Percentiles rank a stretch among this genome's conserved stretches.
Conservation (phyloP, 2,113 vertebrate species). For the Chlorodrepanis virens region DNA sequence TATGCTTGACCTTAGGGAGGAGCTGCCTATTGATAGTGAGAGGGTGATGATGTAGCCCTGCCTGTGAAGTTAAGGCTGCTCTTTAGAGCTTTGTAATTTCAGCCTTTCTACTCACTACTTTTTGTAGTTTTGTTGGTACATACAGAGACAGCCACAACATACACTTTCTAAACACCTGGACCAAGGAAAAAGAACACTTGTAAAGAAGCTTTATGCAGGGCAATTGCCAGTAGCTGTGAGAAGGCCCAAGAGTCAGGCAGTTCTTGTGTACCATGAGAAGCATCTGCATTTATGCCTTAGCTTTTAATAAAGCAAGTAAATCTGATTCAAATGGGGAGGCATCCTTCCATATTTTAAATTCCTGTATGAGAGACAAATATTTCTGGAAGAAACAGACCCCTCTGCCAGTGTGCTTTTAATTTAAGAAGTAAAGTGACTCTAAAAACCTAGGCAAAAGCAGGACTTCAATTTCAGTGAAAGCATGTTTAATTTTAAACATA, state of each 20-base stretch:
- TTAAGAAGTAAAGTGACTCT: neutral
- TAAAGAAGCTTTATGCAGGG: neutral
- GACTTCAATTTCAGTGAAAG: conserved; percentile 23
- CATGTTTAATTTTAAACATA: conserved; percentile 15
- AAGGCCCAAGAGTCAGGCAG: neutral
- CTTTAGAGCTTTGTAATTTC: neutral
- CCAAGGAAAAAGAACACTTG: neutral
- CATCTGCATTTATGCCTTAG: neutral
- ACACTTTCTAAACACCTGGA: neutral
- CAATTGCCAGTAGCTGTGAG: neutral
- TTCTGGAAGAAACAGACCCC: neutral
- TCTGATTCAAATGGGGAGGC: neutral
- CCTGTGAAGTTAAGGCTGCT: neutral
- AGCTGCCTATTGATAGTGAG: neutral
- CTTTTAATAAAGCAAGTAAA: neutral
- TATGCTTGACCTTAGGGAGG: neutral
- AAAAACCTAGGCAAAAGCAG: neutral
- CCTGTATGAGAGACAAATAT: neutral
- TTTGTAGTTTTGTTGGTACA: neutral
- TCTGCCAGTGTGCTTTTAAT: neutral
- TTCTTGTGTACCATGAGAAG: neutral
- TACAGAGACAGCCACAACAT: neutral
- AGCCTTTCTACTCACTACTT: neutral
- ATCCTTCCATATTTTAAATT: neutral
- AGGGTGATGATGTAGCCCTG: neutral